Percentiles rank a stretch among this genome's conserved stretches.
Evolutionary conservation across 2,888 invertebrate species (phyloP).

Genomic region (Tenthredo livida): DNA sequence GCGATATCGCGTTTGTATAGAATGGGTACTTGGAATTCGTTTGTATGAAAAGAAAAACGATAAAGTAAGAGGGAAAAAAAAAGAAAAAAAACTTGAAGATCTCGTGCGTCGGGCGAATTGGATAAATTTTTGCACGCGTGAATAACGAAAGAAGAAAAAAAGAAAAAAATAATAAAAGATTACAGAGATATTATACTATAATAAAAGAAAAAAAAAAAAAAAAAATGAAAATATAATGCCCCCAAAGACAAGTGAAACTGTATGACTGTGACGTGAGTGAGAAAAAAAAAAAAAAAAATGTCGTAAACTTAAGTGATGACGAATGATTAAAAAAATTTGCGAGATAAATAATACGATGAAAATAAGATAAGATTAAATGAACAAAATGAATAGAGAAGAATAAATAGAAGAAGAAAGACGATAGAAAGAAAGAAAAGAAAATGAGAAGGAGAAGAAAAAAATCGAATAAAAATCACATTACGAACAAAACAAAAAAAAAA

Average conservation of each 20-base stretch:
- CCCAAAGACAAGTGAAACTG: conserved; percentile 62
- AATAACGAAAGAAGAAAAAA: not conserved
- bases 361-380: conserved; percentile 50
- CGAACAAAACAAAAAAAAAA: not conserved
- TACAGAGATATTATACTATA: conserved; percentile 38
- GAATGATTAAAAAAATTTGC: conserved; percentile 34
- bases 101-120: not conserved
- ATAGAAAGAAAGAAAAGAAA: not conserved
- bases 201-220: conserved; percentile 21
- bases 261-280: conserved; percentile 65
- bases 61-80: too few relatives aligned
- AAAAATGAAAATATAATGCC: conserved; percentile 39
- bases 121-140: not conserved
- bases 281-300: conserved; percentile 13
- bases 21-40: not conserved
- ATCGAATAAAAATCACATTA: not conserved
- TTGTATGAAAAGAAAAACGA: not conserved
- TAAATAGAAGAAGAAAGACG: not conserved
- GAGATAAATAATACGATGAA: conserved; percentile 31
- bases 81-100: not conserved
- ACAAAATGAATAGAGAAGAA: conserved; percentile 43
- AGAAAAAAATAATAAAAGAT: conserved; percentile 1
- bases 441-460: too few relatives aligned
- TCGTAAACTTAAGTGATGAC: conserved; percentile 35
- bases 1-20: not conserved